A percentile compares a stretch with the other conserved stretches of the same genome.
Conservation (phyloP, 37 sponge, comb jelly and placozoan species). For the Ianthella basta region DNA sequence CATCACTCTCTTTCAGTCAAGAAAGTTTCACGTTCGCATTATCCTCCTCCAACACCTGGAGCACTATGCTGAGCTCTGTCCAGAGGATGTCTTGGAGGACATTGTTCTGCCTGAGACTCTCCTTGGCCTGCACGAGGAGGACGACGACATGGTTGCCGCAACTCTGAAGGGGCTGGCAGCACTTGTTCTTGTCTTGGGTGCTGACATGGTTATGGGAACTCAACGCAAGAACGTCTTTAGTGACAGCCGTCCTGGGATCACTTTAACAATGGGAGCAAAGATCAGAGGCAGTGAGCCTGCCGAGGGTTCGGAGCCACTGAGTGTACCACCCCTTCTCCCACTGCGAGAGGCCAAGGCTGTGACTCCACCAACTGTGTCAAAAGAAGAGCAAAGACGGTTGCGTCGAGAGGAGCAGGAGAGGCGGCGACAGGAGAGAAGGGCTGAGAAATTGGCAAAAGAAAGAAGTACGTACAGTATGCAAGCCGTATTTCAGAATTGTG, state of each 20-base stretch:
- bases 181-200: slow-evolving; percentile 64
- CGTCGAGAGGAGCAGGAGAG: slow-evolving; percentile 57
- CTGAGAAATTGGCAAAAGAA: background rate
- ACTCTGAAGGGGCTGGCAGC: slow-evolving; percentile 68
- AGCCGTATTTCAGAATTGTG: too few relatives aligned
- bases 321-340: background rate
- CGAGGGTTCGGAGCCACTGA: background rate
- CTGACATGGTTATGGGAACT: slow-evolving; percentile 71
- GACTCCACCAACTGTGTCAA: background rate
- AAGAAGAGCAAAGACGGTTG: slow-evolving; percentile 21
- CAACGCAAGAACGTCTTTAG: slow-evolving; percentile 43
- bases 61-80: slow-evolving; percentile 31
- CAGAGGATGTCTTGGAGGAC: slow-evolving; percentile 39
- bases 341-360: background rate
- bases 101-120: slow-evolving; percentile 64
- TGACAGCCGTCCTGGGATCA: slow-evolving; percentile 42
- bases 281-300: background rate
- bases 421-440: slow-evolving; percentile 41
- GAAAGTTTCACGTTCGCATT: slow-evolving; percentile 52
- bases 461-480: background rate
- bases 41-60: slow-evolving; percentile 51
- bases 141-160: slow-evolving; percentile 60
- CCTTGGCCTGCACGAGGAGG: slow-evolving; percentile 56
- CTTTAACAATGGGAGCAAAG: background rate
- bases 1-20: slow-evolving; percentile 45